phyloP scores from a whole-genome alignment of 2,888 invertebrate species.

The Prenolepis imparis region DNA sequence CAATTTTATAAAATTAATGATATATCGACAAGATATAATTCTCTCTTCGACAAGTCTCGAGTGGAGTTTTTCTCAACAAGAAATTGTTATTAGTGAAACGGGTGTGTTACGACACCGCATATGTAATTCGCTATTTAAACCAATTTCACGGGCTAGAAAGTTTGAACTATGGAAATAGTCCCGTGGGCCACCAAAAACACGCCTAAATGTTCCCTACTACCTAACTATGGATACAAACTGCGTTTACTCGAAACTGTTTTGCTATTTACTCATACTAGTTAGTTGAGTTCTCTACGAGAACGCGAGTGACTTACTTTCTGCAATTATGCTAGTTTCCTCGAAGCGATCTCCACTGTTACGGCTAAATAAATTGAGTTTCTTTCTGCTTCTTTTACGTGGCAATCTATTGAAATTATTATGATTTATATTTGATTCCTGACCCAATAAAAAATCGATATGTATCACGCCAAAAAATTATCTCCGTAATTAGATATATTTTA shows the following conservation, averaged over 20 bases:
- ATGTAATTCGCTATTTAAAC: slow-evolving; percentile 26
- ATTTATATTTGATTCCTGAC: not conserved
- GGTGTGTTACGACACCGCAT: not conserved
- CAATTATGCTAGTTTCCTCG: slow-evolving; percentile 23
- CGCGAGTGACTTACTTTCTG: slow-evolving; percentile 40
- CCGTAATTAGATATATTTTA: not conserved
- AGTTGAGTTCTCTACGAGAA: slow-evolving; percentile 12
- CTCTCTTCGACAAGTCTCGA: not conserved
- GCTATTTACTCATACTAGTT: slow-evolving; percentile 26
- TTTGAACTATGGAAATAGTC: slow-evolving; percentile 38
- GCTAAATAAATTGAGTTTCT: slow-evolving; percentile 1
- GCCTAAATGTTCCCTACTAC: not conserved
- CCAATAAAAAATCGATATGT: not conserved
- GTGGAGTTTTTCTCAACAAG: not conserved
- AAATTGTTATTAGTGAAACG: slow-evolving; percentile 18
- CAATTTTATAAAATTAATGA: not conserved
- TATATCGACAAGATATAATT: not conserved
- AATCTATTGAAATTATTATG: slow-evolving; percentile 25
- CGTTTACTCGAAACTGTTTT: slow-evolving; percentile 39
- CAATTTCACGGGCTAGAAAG: slow-evolving; percentile 43
- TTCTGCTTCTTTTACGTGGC: not conserved
- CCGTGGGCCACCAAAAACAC: slow-evolving; percentile 45
- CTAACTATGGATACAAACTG: slow-evolving; percentile 38
- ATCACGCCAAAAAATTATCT: not conserved
- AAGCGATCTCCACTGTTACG: slow-evolving; percentile 11